phyloP scores from a whole-genome alignment of 2,888 invertebrate species.

The Sussaba pulchella region DNA sequence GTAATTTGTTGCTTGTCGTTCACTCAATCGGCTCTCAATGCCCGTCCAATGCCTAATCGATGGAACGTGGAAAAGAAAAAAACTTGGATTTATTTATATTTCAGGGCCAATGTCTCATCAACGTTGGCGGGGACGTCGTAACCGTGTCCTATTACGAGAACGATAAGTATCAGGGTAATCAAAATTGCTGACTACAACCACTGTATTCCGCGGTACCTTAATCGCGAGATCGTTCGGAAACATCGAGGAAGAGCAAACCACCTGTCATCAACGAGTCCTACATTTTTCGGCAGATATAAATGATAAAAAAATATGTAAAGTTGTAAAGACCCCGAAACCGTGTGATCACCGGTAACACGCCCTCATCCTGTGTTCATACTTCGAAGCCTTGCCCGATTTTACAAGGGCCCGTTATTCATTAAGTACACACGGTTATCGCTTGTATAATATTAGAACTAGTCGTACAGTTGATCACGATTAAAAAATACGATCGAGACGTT shows the following conservation, averaged over 20 bases:
- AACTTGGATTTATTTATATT: constrained; percentile 77
- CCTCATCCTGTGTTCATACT: constrained; percentile 54
- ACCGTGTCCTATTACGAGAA: constrained; percentile 90
- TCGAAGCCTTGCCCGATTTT: constrained; percentile 60
- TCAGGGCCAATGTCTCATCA: constrained; percentile 97
- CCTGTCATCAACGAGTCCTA: constrained; percentile 35
- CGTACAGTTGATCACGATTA: constrained; percentile 8
- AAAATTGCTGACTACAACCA: constrained; percentile 82
- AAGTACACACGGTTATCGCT: constrained; percentile 40
- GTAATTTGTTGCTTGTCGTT: too few species aligned
- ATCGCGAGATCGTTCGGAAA: constrained; percentile 18
- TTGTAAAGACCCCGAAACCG: constrained; percentile 25
- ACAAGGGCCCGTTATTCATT: constrained; percentile 50
- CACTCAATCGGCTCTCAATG: too few species aligned
- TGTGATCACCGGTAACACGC: constrained; percentile 18
- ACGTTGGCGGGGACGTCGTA: constrained; percentile 98
- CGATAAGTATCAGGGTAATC: constrained; percentile 79
- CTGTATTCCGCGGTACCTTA: constrained; percentile 82
- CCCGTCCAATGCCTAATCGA: neutral
- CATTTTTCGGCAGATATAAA: constrained; percentile 13
- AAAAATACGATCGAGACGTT: constrained; percentile 3
- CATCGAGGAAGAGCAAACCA: neutral
- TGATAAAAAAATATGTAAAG: neutral
- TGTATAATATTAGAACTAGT: constrained; percentile 28
- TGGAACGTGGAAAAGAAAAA: constrained; percentile 2